phyloP scores from a whole-genome alignment of 2,888 invertebrate genomes.

The Abscondita cerata region DNA sequence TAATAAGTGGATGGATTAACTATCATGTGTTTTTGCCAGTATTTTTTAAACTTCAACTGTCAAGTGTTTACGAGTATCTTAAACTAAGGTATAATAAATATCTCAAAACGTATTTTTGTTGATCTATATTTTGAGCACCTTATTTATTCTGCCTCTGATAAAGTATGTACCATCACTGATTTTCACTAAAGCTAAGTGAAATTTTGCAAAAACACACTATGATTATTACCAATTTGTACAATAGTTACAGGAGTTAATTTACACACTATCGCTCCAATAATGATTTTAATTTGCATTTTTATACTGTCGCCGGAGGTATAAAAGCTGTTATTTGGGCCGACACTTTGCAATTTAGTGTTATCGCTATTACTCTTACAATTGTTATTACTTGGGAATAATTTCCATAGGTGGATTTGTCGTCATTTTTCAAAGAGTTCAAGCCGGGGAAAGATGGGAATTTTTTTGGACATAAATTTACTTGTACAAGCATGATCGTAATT shows the following conservation, averaged over 20 bases:
- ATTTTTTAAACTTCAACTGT: slow-evolving; percentile 73
- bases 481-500: slow-evolving; percentile 63
- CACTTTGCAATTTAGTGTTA: slow-evolving; percentile 56
- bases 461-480: slow-evolving; percentile 66
- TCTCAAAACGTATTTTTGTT: slow-evolving; percentile 67
- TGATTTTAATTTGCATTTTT: slow-evolving; percentile 75
- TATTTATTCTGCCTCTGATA: slow-evolving; percentile 69
- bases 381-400: slow-evolving; percentile 51
- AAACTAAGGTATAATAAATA: slow-evolving; percentile 69
- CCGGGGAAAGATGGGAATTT: slow-evolving; percentile 62
- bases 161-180: slow-evolving; percentile 75
- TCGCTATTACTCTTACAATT: slow-evolving; percentile 62
- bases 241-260: slow-evolving; percentile 74
- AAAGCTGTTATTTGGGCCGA: slow-evolving; percentile 72
- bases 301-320: slow-evolving; percentile 73
- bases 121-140: slow-evolving; percentile 64
- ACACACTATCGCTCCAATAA: slow-evolving; percentile 68
- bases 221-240: slow-evolving; percentile 34
- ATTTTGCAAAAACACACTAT: no score
- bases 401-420: slow-evolving; percentile 56
- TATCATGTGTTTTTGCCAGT: slow-evolving; percentile 65
- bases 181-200: slow-evolving; percentile 68
- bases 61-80: slow-evolving; percentile 73
- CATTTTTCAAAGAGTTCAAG: slow-evolving; percentile 64
- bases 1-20: slow-evolving; percentile 47